Evolutionary conservation across 2,797 vertebrate species (phyloP), one percentile per base, ranked within the genome.

Genomic region (Paramormyrops hopkinsi): DNA sequence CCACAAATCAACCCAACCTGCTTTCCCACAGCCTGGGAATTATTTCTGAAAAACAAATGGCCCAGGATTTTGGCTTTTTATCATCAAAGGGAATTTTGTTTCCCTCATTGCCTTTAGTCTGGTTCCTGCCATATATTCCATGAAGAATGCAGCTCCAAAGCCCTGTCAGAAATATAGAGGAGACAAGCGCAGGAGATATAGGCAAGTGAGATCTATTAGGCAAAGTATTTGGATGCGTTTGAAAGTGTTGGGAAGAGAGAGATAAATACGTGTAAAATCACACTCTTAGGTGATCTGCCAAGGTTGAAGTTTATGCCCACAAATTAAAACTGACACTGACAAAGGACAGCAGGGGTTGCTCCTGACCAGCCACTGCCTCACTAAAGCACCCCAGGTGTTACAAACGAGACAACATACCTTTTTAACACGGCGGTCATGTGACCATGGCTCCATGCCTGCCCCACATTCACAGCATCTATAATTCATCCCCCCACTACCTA

Each of bases 1-100:
- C 19, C 14, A 44, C 73, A 79, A 79, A 44, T 79, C 33, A 19
- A n/a, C 73, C 14, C 73, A 79, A 41, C 37, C 37, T 44, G 46
- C 59, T 89, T 89, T n/a, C 4, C 2, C 22, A 2, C 44, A 50
- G 50, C 53, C 62, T 51, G 37, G 12, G 19, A 29, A 51, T 25
- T 87, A 17, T 29, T 89, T 56, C 29, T 44, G 89, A 86, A 87
- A 51, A 87, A 65, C 69, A 50, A 12, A 76, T 73, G 83, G 73
- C 6, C 53, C 14, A 11, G 22, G 22, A n/a, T 85, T 85, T 50
- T 50, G 46, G 17, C 12, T 79, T 79, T 85, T 53, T 85, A 25
- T 85, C 50, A 50, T 50, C 22, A 50, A 85, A 50, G 44, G 48
- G 83, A 50, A 53, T 51, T 22, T 22, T 29, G 22, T 14, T 85